Evolutionary conservation across 35 echinoderm and acorn worm genomes (phyloP).

Genomic region (Holothuria glaberrima): DNA sequence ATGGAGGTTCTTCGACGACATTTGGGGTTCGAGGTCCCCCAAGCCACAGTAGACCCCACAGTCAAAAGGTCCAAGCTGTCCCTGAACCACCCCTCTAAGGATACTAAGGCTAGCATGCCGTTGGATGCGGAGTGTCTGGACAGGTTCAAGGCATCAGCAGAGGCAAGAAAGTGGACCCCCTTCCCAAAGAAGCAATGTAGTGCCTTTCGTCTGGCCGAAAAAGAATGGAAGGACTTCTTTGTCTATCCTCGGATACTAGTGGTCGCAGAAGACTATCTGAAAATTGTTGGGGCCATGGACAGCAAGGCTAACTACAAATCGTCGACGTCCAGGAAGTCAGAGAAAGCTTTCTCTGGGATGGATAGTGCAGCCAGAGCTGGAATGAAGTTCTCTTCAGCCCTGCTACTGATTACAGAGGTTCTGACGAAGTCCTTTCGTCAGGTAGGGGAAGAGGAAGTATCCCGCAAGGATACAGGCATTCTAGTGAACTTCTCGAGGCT

Average conservation of each 20-base stretch:
- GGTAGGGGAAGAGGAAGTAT: not conserved
- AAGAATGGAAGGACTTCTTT: not conserved
- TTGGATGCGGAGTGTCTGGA: not conserved
- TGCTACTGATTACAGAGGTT: constrained; percentile 7
- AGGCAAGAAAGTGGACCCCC: no score
- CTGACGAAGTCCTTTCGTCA: constrained; percentile 9
- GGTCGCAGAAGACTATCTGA: not conserved
- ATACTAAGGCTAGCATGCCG: not conserved
- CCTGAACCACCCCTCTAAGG: not conserved
- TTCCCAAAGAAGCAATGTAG: no score
- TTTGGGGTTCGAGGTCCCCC: not conserved
- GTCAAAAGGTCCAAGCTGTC: constrained; percentile 3
- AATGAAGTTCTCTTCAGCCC: not conserved
- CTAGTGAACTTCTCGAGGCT: constrained; percentile 4
- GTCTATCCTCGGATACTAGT: not conserved
- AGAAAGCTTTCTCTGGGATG: not conserved
- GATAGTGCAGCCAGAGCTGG: constrained; percentile 13
- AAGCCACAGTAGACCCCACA: not conserved
- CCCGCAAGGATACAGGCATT: not conserved
- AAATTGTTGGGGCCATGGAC: not conserved
- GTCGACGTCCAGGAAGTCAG: not conserved
- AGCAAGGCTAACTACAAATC: constrained; percentile 10
- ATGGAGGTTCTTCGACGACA: not conserved
- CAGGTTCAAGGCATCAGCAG: not conserved
- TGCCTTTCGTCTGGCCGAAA: no score